Base-by-base conservation (phyloP, 2,888 invertebrate genomes). In the Drosophila ustulata region DNA sequence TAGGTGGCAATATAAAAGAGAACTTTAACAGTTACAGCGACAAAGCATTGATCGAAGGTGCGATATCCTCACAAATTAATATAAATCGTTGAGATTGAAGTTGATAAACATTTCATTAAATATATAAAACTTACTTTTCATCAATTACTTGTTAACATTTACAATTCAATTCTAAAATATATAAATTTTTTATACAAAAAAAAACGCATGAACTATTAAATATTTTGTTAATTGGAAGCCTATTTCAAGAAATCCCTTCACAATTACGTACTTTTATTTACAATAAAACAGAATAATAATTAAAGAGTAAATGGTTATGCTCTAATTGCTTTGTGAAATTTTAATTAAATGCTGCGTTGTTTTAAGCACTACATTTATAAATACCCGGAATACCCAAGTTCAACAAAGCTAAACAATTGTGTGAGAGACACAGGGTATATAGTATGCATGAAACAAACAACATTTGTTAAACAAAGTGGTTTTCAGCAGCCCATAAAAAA, bases 391-490 rank as follows among this genome's bases (percentile, higher is more conserved):
- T 41, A 18, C 18, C 13, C 13, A 41, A 41, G 39, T 41, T 41
- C 39, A 41, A 41, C 39, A 41, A 41, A 28, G 26, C 13, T 28
- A 53, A 41, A 28, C 39, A 28, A 37, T n/a, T 18, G 18, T 11
- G 28, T 41, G 37, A 28, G 18, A 41, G 23, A 41, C 53, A 39
- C 52, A 39, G 55, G 43, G 43, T 55, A 43, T 26, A 47, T 47
- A 11, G 26, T 47, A 47, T 28, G 28, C 28, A 18, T 23, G 37
- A 49, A 28, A 39, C 18, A 28, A 8, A 28, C 46, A 37, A 47
- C 23, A 76, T 87, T 87, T 89, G 88, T 79, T 89, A 69, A 85
- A 75, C 75, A 81, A 81, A 87, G 75, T 88, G 82, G 58, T 73
- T 75, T 84, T 87, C 72, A 76, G 46, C 68, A 73, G 71, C 63